Conservation (phyloP, 1,140 invertebrate genomes). For the Drosophila teissieri region DNA sequence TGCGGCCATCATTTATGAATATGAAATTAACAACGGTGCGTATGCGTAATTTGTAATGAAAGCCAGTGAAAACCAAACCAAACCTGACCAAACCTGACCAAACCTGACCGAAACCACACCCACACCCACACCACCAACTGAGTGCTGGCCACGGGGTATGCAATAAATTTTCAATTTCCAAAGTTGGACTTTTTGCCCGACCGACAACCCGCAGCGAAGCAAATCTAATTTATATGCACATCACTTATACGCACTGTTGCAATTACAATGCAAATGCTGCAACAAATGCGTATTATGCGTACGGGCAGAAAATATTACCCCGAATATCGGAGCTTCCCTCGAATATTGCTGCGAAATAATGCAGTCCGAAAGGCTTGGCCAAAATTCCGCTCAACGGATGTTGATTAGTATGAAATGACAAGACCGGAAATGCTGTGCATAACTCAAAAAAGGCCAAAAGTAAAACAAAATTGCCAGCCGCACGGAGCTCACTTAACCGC, state of each 20-base stretch:
- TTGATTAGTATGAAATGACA: constrained; percentile 80
- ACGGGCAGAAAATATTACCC: constrained; percentile 42
- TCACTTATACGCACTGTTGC: constrained; percentile 72
- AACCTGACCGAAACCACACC: background rate
- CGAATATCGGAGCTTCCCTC: constrained; percentile 4
- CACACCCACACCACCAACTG: constrained; percentile 3
- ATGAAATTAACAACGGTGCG: constrained; percentile 78
- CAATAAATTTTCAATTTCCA: constrained; percentile 78
- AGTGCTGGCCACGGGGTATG: constrained; percentile 25
- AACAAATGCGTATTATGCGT: constrained; percentile 57
- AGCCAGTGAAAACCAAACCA: constrained; percentile 5
- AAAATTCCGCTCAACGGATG: constrained; percentile 62
- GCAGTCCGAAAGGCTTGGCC: constrained; percentile 27
- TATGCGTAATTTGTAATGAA: constrained; percentile 69
- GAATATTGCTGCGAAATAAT: constrained; percentile 36
- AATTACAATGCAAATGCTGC: constrained; percentile 68
- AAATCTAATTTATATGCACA: constrained; percentile 80
- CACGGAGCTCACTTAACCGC: constrained; percentile 48
- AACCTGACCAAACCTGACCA: background rate
- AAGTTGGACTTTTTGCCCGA: constrained; percentile 29
- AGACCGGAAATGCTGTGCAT: constrained; percentile 61
- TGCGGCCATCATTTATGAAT: constrained; percentile 63
- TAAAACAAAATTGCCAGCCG: constrained; percentile 18
- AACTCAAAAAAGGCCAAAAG: constrained; percentile 28
- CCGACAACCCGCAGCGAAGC: constrained; percentile 45